Evolutionary conservation across 2,797 vertebrate genomes (phyloP).

Genomic region (Phalanger gymnotis): DNA sequence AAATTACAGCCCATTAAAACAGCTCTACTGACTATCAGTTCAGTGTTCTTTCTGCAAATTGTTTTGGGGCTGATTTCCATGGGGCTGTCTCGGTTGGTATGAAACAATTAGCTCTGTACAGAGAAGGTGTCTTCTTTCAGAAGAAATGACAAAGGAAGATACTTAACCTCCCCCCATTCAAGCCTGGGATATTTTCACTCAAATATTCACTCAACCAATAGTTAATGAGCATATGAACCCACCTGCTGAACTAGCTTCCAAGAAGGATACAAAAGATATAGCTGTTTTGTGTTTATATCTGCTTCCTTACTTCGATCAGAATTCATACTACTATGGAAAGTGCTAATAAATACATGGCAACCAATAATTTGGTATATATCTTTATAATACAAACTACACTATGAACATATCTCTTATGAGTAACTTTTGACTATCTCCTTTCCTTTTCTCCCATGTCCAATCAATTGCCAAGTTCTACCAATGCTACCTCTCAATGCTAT

Average conservation of each 20-base stretch:
- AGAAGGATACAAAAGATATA: background rate
- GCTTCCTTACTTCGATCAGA: background rate
- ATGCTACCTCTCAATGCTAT: background rate
- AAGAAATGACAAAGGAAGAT: too few relatives aligned
- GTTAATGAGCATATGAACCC: background rate
- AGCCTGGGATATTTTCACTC: too few relatives aligned
- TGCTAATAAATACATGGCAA: background rate
- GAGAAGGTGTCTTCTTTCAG: too few relatives aligned
- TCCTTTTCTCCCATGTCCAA: background rate
- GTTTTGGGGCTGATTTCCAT: too few relatives aligned
- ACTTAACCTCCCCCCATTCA: too few relatives aligned
- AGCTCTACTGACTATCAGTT: background rate
- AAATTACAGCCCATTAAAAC: background rate
- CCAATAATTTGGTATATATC: background rate
- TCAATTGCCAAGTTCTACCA: background rate
- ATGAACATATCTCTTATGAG: background rate
- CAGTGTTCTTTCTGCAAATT: too few relatives aligned
- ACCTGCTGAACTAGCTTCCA: background rate
- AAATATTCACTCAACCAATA: background rate
- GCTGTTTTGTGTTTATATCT: background rate
- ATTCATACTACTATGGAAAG: background rate
- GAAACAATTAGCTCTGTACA: too few relatives aligned
- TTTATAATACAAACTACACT: background rate
- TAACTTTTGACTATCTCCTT: background rate
- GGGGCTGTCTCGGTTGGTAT: too few relatives aligned